Conservation (phyloP, 2,113 vertebrate species). For the Myiagra hebetior region DNA sequence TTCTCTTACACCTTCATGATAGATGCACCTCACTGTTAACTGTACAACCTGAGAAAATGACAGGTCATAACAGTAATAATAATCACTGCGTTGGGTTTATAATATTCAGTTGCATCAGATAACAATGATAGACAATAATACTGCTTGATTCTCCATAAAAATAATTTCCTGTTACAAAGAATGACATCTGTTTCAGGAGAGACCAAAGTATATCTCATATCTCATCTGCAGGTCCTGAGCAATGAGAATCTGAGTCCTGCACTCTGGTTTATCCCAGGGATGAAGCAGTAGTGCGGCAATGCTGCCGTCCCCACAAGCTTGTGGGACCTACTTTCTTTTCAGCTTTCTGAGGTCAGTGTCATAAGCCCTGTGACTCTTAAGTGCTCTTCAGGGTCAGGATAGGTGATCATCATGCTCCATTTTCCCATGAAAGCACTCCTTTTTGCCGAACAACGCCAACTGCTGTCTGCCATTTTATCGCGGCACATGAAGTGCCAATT, state of each 20-base stretch:
- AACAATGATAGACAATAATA: neutral
- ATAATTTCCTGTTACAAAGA: neutral
- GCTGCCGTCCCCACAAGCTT: neutral
- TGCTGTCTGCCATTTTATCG: neutral
- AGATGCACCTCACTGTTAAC: neutral
- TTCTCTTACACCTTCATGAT: neutral
- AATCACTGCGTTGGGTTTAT: neutral
- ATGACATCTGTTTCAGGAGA: neutral
- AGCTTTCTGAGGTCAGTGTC: neutral
- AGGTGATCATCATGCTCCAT: neutral
- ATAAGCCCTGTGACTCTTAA: neutral
- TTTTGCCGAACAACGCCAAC: neutral
- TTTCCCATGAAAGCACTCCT: neutral
- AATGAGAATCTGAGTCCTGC: neutral
- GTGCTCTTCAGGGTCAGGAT: neutral
- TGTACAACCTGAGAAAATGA: neutral
- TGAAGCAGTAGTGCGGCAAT: neutral
- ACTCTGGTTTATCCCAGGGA: neutral
- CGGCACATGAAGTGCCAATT: neutral
- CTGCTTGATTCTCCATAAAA: neutral
- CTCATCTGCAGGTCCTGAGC: neutral
- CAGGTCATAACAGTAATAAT: neutral
- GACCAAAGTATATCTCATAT: neutral
- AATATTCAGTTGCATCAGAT: neutral
- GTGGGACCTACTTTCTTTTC: neutral